Evolutionary conservation across 2,797 vertebrate species (phyloP).

Genomic region (Nasua narica): DNA sequence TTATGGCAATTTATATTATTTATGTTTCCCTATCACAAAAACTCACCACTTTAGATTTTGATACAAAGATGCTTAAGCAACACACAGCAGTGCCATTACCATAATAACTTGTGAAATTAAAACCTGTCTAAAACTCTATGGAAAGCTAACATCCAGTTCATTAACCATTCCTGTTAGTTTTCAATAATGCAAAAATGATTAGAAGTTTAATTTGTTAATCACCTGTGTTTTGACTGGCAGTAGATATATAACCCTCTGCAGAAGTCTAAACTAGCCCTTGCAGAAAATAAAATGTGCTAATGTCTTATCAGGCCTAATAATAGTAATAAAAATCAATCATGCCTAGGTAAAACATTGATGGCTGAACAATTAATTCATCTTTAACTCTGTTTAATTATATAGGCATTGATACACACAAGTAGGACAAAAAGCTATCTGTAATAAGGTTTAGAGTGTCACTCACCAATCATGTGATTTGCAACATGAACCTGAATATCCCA

Average conservation of each 20-base stretch:
- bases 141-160: slow-evolving; percentile 88
- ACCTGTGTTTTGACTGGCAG: slow-evolving; percentile 87
- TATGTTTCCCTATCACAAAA: slow-evolving; percentile 83
- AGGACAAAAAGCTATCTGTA: slow-evolving; percentile 76
- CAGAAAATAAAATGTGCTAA: slow-evolving; percentile 86
- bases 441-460: slow-evolving; percentile 84
- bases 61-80: slow-evolving; percentile 82
- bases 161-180: slow-evolving; percentile 88
- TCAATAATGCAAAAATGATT: slow-evolving; percentile 88
- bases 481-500: slow-evolving; percentile 99
- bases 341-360: slow-evolving; percentile 82
- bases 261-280: slow-evolving; percentile 88
- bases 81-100: slow-evolving; percentile 85
- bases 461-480: slow-evolving; percentile 99
- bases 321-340: slow-evolving; percentile 82
- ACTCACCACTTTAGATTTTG: slow-evolving; percentile 81
- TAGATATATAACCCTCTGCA: slow-evolving; percentile 85
- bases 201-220: slow-evolving; percentile 89
- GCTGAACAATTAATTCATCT: slow-evolving; percentile 85
- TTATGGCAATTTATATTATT: slow-evolving; percentile 82
- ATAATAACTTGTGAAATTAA: slow-evolving; percentile 88
- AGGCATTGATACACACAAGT: slow-evolving; percentile 77
- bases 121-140: slow-evolving; percentile 87
- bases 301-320: slow-evolving; percentile 84
- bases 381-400: slow-evolving; percentile 84